A percentile compares a stretch with the other conserved stretches of the same genome.
Evolutionary conservation across 1,140 invertebrate genomes (phyloP).

Genomic region (Ostrea denselamellosa): DNA sequence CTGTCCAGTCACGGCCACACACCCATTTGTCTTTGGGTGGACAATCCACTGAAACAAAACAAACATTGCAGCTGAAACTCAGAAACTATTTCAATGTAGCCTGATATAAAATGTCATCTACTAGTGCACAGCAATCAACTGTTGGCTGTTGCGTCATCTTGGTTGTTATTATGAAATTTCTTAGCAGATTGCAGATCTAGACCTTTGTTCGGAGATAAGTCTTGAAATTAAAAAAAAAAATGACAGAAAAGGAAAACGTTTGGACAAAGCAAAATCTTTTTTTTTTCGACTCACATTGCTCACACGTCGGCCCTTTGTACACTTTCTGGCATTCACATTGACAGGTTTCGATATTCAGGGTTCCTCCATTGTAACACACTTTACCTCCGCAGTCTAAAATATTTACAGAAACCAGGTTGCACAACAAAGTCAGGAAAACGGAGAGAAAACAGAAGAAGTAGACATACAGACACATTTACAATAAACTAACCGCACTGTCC

Average conservation of each 20-base stretch:
- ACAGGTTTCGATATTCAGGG: conserved; percentile 60
- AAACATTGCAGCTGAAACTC: neutral
- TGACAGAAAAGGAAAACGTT: neutral
- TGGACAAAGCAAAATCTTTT: too few species aligned
- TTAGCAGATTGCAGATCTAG: too few species aligned
- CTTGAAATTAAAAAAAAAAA: neutral
- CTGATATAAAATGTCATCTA: neutral
- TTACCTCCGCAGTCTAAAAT: conserved; percentile 61
- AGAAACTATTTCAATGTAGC: neutral
- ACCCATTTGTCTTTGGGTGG: conserved; percentile 64
- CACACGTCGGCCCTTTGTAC: conserved; percentile 56
- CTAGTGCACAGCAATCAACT: neutral
- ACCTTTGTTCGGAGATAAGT: too few species aligned
- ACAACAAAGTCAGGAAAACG: neutral
- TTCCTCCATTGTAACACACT: conserved; percentile 64
- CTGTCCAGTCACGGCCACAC: conserved; percentile 61
- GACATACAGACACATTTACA: neutral
- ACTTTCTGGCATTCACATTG: conserved; percentile 57
- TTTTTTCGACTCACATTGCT: conserved; percentile 51
- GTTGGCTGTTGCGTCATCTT: neutral
- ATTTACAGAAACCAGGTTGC: neutral
- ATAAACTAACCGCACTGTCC: conserved; percentile 67
- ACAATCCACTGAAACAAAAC: conserved; percentile 64
- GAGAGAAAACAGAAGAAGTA: neutral
- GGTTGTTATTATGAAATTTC: neutral